Evolutionary conservation across 2,888 invertebrate genomes (phyloP), one percentile per base, ranked within the genome.

Genomic region (Petrolisthes manimaculis): DNA sequence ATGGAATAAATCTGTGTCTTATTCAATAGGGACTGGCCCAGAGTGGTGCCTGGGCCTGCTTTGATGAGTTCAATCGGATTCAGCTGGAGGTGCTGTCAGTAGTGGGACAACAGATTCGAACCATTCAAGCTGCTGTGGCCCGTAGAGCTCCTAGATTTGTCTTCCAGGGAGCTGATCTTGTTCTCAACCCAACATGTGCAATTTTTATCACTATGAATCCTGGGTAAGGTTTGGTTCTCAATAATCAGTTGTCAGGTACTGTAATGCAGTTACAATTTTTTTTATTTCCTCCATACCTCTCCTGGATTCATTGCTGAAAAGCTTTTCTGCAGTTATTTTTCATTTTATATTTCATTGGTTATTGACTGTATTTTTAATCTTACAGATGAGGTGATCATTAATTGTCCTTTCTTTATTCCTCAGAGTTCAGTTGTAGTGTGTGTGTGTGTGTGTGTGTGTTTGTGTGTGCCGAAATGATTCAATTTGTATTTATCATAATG

Each of bases 41-140:
- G 3, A 95, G 96, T 90, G 97, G 97, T 6, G 96, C 97, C 0
- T 97, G 97, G 97, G 96, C 95, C 0, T 97, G 97, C 93, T 97
- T 97, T 93, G 97, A 97, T 92, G 97, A 97, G 93, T 98, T 98
- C 93, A 98, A 98, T 93, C 94, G 97, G 90, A 97, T 97, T 92
- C 96, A 96, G 92, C 94, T 96, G 74, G 96, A 97, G 94, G 97
- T 97, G 74, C 93, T 97, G 91, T 97, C 97, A 67, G 97, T 97
- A 0, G 96, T 97, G 84, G 97, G 97, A 0, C 97, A 97, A 93
- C 97, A 97, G 94, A 87, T 90, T 51, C 83, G 78, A 12, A 83
- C 83, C 93, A 93, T 94, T 89, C 94, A 94, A 92, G 92, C 92
- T 53, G 94, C 94, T 80, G 93, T 94, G 18, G 92, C 93, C 14